phyloP scores from a whole-genome alignment of 2,797 vertebrate genomes.

The Neosalanx taihuensis region DNA sequence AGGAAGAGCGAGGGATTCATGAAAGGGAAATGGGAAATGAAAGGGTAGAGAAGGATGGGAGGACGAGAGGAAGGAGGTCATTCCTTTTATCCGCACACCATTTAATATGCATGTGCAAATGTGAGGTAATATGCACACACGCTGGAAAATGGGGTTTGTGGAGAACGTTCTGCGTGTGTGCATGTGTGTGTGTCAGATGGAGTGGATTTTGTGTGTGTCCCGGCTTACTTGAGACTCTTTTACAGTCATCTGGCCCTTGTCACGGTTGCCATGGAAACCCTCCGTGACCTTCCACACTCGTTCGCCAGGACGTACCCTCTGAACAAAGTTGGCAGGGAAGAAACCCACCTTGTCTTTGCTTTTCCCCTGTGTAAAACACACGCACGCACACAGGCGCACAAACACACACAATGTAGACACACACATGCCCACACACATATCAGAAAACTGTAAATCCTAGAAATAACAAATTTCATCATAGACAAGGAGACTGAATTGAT shows the following conservation, averaged over 20 bases:
- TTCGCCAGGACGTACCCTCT: slow-evolving; percentile 87
- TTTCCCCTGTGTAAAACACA: slow-evolving; percentile 77
- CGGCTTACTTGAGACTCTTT: slow-evolving; percentile 84
- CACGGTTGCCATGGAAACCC: slow-evolving; percentile 82
- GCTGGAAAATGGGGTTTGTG: no score
- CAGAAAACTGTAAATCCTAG: neutral
- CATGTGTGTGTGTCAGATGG: neutral
- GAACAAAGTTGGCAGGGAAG: slow-evolving; percentile 93
- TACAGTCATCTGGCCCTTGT: slow-evolving; percentile 86
- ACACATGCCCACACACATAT: slow-evolving; percentile 13
- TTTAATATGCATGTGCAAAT: no score
- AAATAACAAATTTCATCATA: neutral
- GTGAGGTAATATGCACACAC: no score
- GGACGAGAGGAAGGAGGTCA: neutral
- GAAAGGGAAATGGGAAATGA: neutral
- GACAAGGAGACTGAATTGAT: no score
- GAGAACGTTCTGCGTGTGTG: neutral
- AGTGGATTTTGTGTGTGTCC: neutral
- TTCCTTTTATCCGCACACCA: no score
- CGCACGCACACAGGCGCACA: slow-evolving; percentile 18
- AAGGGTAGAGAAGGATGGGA: neutral
- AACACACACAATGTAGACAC: slow-evolving; percentile 17
- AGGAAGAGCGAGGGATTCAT: neutral
- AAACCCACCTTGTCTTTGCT: slow-evolving; percentile 84
- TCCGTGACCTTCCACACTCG: slow-evolving; percentile 84